phyloP scores from a whole-genome alignment of 2,797 vertebrate species.

The Peromyscus melanophrys region DNA sequence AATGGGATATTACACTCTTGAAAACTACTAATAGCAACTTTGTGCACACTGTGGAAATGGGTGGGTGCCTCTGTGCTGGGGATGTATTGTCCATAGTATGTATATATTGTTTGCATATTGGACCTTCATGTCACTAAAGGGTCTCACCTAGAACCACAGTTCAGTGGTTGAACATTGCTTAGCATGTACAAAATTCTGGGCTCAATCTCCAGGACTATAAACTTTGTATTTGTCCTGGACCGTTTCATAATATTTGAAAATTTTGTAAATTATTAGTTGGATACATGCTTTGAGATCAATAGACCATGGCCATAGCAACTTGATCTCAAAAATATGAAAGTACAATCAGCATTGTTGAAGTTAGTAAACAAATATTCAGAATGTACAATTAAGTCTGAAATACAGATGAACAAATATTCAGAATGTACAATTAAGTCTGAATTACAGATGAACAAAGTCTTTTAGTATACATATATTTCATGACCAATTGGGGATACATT shows the following conservation, averaged over 20 bases:
- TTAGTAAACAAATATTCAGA: slow-evolving; percentile 12
- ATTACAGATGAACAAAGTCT: slow-evolving; percentile 9
- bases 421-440: neutral
- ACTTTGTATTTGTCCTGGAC: neutral
- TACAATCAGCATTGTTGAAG: neutral
- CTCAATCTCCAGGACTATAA: neutral
- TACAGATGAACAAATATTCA: neutral
- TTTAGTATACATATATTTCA: neutral
- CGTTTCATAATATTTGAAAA: neutral
- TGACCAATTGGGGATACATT: neutral
- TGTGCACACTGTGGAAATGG: slow-evolving; percentile 2
- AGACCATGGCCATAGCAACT: neutral
- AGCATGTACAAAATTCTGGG: neutral
- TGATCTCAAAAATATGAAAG: neutral
- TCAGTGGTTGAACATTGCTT: neutral
- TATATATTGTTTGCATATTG: neutral
- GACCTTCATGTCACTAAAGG: neutral
- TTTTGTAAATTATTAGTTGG: neutral
- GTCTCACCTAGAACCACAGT: neutral
- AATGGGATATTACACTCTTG: neutral
- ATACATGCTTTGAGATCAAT: neutral
- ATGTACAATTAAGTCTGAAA: slow-evolving; percentile 6
- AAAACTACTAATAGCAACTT: slow-evolving; percentile 6
- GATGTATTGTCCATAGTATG: neutral
- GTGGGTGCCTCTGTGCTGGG: neutral